Percentiles rank a stretch among this genome's conserved stretches.
Evolutionary conservation across 64 coral and sea anemone genomes (phyloP).

Genomic region (Acropora yongei): DNA sequence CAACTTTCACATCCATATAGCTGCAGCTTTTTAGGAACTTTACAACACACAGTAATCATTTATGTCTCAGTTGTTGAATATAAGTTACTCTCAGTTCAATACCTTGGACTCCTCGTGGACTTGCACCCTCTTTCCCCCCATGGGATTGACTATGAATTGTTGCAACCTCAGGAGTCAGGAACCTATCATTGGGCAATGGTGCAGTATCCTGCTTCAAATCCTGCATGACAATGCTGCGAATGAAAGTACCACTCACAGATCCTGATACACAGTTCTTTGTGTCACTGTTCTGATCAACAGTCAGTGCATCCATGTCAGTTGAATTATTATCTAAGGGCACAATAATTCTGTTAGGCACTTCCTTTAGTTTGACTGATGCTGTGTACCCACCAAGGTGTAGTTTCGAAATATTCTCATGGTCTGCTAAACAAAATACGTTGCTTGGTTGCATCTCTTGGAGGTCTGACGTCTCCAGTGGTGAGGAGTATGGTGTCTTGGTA

Average conservation of each 20-base stretch:
- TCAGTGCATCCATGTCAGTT: background rate
- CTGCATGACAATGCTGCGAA: slow-evolving; percentile 41
- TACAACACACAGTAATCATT: too few species aligned
- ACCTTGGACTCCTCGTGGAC: slow-evolving; percentile 29
- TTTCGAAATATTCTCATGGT: background rate
- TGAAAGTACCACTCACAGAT: slow-evolving; percentile 20
- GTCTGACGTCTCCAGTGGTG: background rate
- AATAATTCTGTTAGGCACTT: background rate
- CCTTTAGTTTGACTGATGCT: slow-evolving; percentile 9
- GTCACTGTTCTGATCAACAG: slow-evolving; percentile 5
- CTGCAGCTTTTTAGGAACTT: too few species aligned
- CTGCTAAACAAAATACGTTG: background rate
- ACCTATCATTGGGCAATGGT: background rate
- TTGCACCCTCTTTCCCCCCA: background rate
- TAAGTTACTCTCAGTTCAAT: background rate
- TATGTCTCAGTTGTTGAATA: background rate
- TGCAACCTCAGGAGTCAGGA: background rate
- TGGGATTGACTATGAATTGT: background rate
- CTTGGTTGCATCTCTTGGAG: background rate
- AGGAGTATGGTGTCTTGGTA: background rate
- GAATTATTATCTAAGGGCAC: background rate
- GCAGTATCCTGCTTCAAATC: slow-evolving; percentile 20
- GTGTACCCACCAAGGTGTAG: background rate
- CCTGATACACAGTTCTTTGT: background rate
- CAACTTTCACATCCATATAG: too few species aligned